Base-by-base conservation (phyloP, 2,797 vertebrate species). In the Myotis planiceps region DNA sequence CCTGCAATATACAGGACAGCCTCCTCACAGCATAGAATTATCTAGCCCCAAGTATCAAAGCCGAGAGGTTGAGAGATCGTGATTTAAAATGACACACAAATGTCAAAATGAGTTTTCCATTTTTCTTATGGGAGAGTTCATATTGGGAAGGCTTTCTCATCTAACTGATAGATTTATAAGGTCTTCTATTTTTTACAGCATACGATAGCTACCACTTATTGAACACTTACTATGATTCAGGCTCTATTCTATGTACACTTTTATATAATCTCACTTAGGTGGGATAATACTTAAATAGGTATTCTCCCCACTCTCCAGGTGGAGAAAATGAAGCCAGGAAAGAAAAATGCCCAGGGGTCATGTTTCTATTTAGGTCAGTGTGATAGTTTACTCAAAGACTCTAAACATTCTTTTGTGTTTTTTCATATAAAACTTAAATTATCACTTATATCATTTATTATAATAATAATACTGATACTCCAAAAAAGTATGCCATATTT, bases 371-470 rank as follows among this genome's bases (percentile, higher is more conserved):
- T 79, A 69, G 27, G 27, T 78, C 39, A 68, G 14, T 83, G 6
- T 92, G 49, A 79, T 60, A 39, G 45, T 92, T 88, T 74, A 47
- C 42, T 69, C 18, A 51, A 63, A 76, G n/a, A 51, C 5, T 60
- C 29, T 75, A 87, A 78, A 81, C 10, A 19, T 84, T 65, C 39
- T 87, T 87, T 78, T 68, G 32, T 66, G 16, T 88, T 82, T 92
- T 81, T 92, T 72, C 75, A 84, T 55, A 71, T 27, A 74, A 84
- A 88, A 92, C 51, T 78, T 72, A 21, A 68, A 66, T n/a, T 23
- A 37, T 32, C 1, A 21, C 15, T 96, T 58, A n/a, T 53, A 65
- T 84, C 34, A 69, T 79, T 75, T 86, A 91, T 51, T 82, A 60
- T 55, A 51, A 89, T 66, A 74, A 76, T 63, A 75, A 58, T 68